Conservation (phyloP, 1,140 invertebrate species). For the Ruditapes philippinarum region DNA sequence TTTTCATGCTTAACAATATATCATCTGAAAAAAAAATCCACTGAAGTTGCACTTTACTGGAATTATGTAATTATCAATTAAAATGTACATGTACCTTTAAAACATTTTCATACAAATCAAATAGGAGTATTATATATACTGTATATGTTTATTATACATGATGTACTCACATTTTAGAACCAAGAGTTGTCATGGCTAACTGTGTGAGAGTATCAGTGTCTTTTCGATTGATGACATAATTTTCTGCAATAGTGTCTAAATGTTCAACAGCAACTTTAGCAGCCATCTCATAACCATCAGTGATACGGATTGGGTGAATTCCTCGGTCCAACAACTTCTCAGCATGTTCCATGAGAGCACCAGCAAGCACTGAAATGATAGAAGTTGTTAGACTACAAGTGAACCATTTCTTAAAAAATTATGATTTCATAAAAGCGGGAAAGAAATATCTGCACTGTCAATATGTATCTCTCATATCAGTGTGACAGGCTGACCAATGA, state of each 20-base stretch:
- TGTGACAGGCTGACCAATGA: slow-evolving; percentile 66
- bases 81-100: no score
- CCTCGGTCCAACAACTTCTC: slow-evolving; percentile 97
- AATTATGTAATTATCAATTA: no score
- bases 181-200: slow-evolving; percentile 99
- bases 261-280: slow-evolving; percentile 96
- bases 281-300: slow-evolving; percentile 99
- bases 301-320: slow-evolving; percentile 99
- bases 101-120: no score
- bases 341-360: slow-evolving; percentile 98
- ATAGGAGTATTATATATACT: no score
- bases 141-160: no score
- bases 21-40: no score
- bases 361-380: slow-evolving; percentile 92
- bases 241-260: slow-evolving; percentile 95
- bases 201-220: slow-evolving; percentile 96
- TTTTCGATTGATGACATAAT: slow-evolving; percentile 94
- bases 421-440: no score
- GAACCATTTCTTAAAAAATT: no score
- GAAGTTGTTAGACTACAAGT: no score
- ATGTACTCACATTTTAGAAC: slow-evolving; percentile 96
- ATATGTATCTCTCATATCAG: slow-evolving; percentile 61
- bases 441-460: not conserved
- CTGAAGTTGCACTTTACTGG: no score
- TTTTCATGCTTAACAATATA: no score